phyloP scores from a whole-genome alignment of 2,113 vertebrate genomes.

The Heterocephalus glaber region DNA sequence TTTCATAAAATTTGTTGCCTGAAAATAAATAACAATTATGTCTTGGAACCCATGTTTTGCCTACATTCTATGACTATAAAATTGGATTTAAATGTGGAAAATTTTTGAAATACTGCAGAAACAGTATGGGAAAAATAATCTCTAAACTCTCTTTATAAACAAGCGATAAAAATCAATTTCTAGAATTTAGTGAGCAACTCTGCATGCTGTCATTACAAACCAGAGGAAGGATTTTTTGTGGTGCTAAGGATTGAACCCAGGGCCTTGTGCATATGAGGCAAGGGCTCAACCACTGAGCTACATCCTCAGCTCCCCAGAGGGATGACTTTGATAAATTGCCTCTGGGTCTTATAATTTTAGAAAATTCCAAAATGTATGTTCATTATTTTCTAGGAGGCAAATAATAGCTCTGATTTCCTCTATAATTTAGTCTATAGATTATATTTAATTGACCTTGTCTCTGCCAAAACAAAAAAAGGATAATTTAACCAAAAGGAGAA shows the following conservation, averaged over 20 bases:
- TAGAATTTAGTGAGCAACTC: neutral
- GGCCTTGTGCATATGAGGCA: neutral
- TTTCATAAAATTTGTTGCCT: neutral
- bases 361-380: neutral
- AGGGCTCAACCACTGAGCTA: neutral
- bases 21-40: neutral
- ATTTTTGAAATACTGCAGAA: constrained; percentile 28
- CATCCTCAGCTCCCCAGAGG: neutral
- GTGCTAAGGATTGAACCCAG: neutral
- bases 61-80: neutral
- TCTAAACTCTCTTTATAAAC: neutral
- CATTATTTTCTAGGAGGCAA: neutral
- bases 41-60: neutral
- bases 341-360: neutral
- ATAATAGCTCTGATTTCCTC: neutral
- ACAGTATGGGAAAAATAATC: neutral
- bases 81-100: neutral
- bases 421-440: neutral
- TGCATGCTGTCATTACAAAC: neutral
- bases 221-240: neutral
- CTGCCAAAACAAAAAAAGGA: neutral
- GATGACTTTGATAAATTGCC: neutral
- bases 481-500: too few species aligned
- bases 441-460: neutral
- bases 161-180: constrained; percentile 3